Percentiles rank a stretch among this genome's conserved stretches.
These are phyloP conservation scores for Centruroides vittatus DNA, from an alignment of 1,140 invertebrate genomes.

Conservation along the genomic window DNA sequence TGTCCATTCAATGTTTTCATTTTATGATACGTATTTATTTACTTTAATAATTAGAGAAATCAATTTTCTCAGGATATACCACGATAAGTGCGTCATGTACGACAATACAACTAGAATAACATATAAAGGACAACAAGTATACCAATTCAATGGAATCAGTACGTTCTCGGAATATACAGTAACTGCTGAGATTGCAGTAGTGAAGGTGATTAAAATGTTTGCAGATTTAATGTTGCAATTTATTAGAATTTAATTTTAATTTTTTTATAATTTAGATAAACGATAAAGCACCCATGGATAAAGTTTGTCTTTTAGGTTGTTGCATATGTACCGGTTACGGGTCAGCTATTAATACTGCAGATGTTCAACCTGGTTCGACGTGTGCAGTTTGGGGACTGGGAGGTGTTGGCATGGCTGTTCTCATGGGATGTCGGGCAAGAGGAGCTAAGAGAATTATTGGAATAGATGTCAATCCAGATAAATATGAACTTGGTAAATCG, in stretches of 20 bases:
- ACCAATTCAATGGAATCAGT: conserved; percentile 94
- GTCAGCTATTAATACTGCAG: conserved; percentile 67
- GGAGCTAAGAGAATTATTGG: conserved; percentile 86
- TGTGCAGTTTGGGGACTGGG: conserved; percentile 90
- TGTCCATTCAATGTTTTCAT: too few relatives aligned
- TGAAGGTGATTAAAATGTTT: conserved; percentile 41
- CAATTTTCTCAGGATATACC: too few relatives aligned
- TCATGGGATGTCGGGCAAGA: conserved; percentile 58
- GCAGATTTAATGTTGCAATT: neutral
- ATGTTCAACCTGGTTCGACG: conserved; percentile 49
- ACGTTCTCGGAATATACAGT: conserved; percentile 96
- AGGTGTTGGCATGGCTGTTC: conserved; percentile 75
- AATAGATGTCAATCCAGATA: conserved; percentile 75
- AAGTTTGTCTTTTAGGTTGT: conserved; percentile 87
- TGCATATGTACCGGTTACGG: conserved; percentile 85
- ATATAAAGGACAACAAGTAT: conserved; percentile 75
- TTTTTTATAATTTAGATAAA: neutral
- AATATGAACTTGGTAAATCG: conserved; percentile 58
- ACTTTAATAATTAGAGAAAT: too few relatives aligned
- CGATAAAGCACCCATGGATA: conserved; percentile 42
- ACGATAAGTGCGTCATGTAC: conserved; percentile 47
- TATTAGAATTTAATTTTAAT: neutral
- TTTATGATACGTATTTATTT: too few relatives aligned
- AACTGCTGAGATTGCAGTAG: conserved; percentile 80
- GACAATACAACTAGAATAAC: conserved; percentile 84